Evolutionary conservation across 2,113 vertebrate species (phyloP).

Genomic region (Python bivittatus): DNA sequence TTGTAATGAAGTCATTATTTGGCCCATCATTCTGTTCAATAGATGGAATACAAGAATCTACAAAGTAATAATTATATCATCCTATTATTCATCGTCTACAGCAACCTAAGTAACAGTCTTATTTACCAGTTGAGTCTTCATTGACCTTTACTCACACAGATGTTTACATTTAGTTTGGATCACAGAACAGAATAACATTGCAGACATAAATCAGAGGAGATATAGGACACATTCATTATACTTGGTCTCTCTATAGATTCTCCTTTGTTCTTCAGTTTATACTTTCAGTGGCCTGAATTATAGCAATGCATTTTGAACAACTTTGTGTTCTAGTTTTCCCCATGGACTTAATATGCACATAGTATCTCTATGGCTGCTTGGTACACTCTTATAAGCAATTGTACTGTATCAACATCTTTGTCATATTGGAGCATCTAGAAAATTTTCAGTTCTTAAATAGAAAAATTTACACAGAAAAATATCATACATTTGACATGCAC

Average conservation of each 20-base stretch:
- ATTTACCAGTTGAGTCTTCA: constrained; percentile 2
- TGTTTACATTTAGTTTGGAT: not conserved
- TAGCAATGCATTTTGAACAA: not conserved
- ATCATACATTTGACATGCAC: not conserved
- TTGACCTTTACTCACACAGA: not conserved
- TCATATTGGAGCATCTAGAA: not conserved
- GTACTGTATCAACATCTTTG: not conserved
- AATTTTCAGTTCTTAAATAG: not conserved
- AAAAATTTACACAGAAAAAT: not conserved
- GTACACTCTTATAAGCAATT: not conserved
- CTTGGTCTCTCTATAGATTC: not conserved
- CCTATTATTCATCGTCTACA: not conserved
- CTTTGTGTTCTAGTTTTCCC: not conserved
- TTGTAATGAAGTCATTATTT: constrained; percentile 10
- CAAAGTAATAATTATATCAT: not conserved
- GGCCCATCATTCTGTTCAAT: constrained; percentile 1
- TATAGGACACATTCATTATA: not conserved
- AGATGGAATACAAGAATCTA: not conserved
- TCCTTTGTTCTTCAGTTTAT: not conserved
- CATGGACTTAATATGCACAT: not conserved
- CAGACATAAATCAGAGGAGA: not conserved
- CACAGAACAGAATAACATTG: not conserved
- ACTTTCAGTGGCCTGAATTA: not conserved
- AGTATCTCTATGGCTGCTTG: not conserved
- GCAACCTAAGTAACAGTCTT: not conserved